Base-by-base conservation (phyloP, 1,140 invertebrate species). In the Ditylenchus dipsaci region DNA sequence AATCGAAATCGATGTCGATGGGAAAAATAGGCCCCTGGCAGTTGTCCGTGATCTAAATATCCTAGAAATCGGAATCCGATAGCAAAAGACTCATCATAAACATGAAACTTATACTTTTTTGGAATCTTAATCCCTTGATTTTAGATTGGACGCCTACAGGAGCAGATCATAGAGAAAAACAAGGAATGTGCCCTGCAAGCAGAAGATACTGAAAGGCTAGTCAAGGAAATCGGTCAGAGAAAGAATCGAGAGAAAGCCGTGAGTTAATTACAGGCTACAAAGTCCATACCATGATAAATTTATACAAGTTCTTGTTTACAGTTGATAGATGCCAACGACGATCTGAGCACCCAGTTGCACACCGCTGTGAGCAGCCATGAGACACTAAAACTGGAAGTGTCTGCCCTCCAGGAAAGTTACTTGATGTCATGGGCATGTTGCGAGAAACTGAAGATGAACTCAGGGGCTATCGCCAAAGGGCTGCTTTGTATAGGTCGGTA, bases 381-480 rank as follows among this genome's bases (percentile, higher is more conserved):
- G 21, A 42, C 69, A 26, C 64, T 78, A 0, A n/a, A 30, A 7
- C 15, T n/a, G 29, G 76, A 78, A 56, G 63, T 78, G 13, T 47
- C 47, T 45, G 30, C 65, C 15, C 61, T 79, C n/a, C 77, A 78
- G 42, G 78, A 79, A 61, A 53, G 68, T 23, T 77, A 79, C 60
- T 73, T 7, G 78, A 79, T 29, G 66, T 79, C 19, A 69, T 68
- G 63, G 76, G 64, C 1, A 65, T 77, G 62, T 66, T 79, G 5
- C 59, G 68, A 21, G 78, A 78, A 43, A 78, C 78, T 33, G 78
- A 79, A 58, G 79, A 81, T 26, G 78, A 79, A 62, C 64, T 79
- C 19, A 63, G 42, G 13, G 60, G 56, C 17, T 66, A 72, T 49
- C 60, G 72, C 3, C 62, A 77, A 43, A 29, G 38, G 3, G 29